Conservation (phyloP, 2,113 vertebrate genomes). For the Mustelus asterias region DNA sequence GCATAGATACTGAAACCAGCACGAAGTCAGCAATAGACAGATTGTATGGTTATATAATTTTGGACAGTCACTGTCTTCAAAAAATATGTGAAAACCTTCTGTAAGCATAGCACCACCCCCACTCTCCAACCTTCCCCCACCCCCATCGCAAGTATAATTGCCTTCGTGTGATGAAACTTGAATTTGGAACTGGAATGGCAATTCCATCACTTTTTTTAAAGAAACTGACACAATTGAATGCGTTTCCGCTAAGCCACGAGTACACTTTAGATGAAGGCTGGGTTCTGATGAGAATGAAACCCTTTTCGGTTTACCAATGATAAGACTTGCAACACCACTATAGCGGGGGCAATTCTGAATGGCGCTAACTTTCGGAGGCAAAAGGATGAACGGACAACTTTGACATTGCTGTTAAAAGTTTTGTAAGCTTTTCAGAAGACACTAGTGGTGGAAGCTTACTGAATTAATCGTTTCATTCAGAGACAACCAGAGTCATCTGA, state of each 20-base stretch:
- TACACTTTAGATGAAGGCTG: conserved; percentile 22
- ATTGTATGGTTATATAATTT: background rate
- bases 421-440: background rate
- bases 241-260: conserved; percentile 33
- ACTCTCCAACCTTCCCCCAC: background rate
- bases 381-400: background rate
- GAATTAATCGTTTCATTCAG: background rate
- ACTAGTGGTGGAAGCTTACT: background rate
- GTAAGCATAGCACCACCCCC: too few species aligned
- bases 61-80: background rate
- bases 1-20: background rate
- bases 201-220: background rate
- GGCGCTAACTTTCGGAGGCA: background rate
- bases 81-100: background rate
- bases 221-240: conserved; percentile 21
- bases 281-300: background rate
- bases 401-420: background rate
- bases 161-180: background rate
- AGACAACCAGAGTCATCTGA: background rate
- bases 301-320: background rate
- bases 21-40: background rate
- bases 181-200: background rate
- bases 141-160: background rate
- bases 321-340: background rate
- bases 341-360: background rate